Base-by-base conservation (phyloP, 2,113 vertebrate species). In the Heteronetta atricapilla region DNA sequence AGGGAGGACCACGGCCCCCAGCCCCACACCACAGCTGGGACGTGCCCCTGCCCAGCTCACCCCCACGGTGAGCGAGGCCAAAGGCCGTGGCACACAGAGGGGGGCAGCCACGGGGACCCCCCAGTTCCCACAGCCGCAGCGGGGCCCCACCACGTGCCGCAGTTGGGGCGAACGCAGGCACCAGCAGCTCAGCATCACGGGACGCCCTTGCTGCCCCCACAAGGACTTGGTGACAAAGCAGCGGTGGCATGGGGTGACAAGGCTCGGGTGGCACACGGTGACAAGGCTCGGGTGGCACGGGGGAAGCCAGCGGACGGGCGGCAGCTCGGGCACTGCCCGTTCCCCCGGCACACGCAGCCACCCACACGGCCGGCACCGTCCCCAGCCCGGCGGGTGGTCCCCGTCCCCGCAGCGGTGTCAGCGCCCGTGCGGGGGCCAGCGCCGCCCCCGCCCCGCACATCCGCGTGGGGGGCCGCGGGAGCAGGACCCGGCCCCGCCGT, bases 41-140 rank as follows among this genome's bases (percentile, higher is more conserved):
- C 2, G 4, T 20, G 59, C 38, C 69, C 5, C 2, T 28, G 10
- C 40, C 22, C 44, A 21, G 29, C 18, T 1, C 3, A 3, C 36
- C 33, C 33, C 53, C 13, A 4, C 11, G 52, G 40, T 11, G 28
- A 33, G 15, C 2, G 10, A 59, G 42, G 21, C 48, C 48, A 22
- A 23, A 23, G 48, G 48, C 48, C 22, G 11, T 50, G 22, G 22
- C 10, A 22, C 48, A 36, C 22, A 9, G 58, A 13, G 21, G 33
- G 15, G 50, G 50, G 22, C 50, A 50, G 22, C 22, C 11, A 50
- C 12, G 11, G 50, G 22, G 48, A 50, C 48, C 48, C 48, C 21
- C 48, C 22, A 12, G 12, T 13, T 50, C 48, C 48, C 22, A 23
- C 22, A 13, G 48, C 22, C 12, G 12, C 48, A 50, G 48, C 12